Base-by-base conservation (phyloP, 2,888 invertebrate genomes). In the Drosophila parthenogenetica region DNA sequence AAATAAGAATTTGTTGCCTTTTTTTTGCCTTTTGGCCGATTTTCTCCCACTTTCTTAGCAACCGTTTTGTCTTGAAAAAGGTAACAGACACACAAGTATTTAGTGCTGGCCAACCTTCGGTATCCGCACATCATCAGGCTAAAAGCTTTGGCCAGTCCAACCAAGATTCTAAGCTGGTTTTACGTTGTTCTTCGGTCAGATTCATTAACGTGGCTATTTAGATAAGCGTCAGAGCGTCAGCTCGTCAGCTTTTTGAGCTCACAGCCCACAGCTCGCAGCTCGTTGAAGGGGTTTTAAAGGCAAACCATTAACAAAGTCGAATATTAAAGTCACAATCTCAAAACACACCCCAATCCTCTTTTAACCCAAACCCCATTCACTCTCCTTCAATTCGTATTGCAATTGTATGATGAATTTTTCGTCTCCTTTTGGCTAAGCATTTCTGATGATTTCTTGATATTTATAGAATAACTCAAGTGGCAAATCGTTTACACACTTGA, bases 401-500 rank as follows among this genome's bases (percentile, higher is more conserved):
- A 58, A 67, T 71, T 71, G 67, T 69, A 29, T 29, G 29, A 72
- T 65, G 69, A 68, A 72, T 64, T 75, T 43, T 32, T 43, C 54
- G n/a, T 1, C 11, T 50, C 1, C 13, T 37, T 32, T 54, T 54
- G 54, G 22, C 50, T 73, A 63, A 37, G 16, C 49, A 67, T 64
- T 74, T 75, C 67, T 73, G 82, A 81, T 81, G 87, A 85, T 79
- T 87, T 86, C 77, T 78, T 77, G 82, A 88, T 90, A 88, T 90
- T 81, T 86, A 89, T 90, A 87, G 87, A 89, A 81, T 77, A 85
- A 90, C 83, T 90, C 82, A 88, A 90, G 91, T 88, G 90, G 86
- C 87, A 91, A 91, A 91, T 91, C 90, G 88, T 87, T 91, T 90
- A 87, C 88, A 89, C 90, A 90, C 87, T 87, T 83, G 76, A 84